Percentiles rank a stretch among this genome's conserved stretches.
Conservation (phyloP, 2,113 vertebrate species). For the Lipophrys pholis region DNA sequence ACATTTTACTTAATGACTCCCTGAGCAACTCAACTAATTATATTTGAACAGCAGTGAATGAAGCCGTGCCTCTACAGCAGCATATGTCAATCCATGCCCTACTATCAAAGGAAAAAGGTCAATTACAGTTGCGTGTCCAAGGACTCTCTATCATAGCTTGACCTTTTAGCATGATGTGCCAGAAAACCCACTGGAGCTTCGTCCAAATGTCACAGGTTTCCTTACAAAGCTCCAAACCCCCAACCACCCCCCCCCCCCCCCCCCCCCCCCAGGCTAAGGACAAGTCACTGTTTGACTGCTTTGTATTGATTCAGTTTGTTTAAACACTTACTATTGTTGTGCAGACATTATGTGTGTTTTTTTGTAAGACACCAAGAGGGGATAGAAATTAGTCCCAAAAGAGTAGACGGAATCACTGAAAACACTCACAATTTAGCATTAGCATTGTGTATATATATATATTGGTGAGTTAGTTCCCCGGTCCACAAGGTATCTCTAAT, state of each 20-base stretch:
- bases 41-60: slow-evolving; percentile 43
- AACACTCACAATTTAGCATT: too few relatives aligned
- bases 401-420: too few relatives aligned
- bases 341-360: neutral
- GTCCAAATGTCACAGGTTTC: slow-evolving; percentile 73
- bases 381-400: neutral
- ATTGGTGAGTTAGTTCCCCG: too few relatives aligned
- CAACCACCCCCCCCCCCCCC: slow-evolving; percentile 5
- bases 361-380: neutral
- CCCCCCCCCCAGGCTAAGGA: slow-evolving; percentile 4
- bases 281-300: slow-evolving; percentile 29
- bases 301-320: slow-evolving; percentile 20
- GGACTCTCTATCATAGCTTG: slow-evolving; percentile 70
- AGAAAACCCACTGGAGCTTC: slow-evolving; percentile 58
- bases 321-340: slow-evolving; percentile 7
- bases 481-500: too few relatives aligned
- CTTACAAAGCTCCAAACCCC: slow-evolving; percentile 39
- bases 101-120: slow-evolving; percentile 74
- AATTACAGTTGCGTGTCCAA: slow-evolving; percentile 71
- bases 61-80: slow-evolving; percentile 21
- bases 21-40: slow-evolving; percentile 57
- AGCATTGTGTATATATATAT: too few relatives aligned
- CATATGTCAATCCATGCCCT: slow-evolving; percentile 50
- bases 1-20: slow-evolving; percentile 51
- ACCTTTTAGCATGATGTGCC: slow-evolving; percentile 73